Base-by-base conservation (phyloP, 2,113 vertebrate species). In the Hiodon alosoides region DNA sequence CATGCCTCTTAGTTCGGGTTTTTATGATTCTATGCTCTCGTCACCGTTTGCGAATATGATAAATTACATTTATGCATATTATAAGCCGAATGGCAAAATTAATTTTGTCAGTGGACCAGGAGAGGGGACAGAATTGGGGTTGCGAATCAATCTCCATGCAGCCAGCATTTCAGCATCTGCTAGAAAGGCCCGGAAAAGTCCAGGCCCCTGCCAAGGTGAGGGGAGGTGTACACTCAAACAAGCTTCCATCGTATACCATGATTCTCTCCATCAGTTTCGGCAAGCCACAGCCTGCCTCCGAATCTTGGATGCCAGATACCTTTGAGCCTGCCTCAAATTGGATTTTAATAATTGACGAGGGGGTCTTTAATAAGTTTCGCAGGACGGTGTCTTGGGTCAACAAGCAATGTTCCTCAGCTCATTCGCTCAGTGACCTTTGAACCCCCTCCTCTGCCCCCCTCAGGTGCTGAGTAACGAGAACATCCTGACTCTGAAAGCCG, bases 381-480 rank as follows among this genome's bases (percentile, higher is more conserved):
- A 69, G 77, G 66, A 79, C 80, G 71, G 75, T 71, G 72, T 76
- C 77, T 72, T 57, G 80, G 75, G 82, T 79, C 74, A 66, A 72
- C 83, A 84, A 79, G 82, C 79, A 76, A 62, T 64, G 70, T 77
- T 58, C 77, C 73, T 62, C 64, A 80, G 77, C 72, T 74, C 55
- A 75, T 75, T 64, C 69, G 68, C 79, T 47, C 78, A 76, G 79
- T 69, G 73, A 77, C 66, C 61, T 76, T 67, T 87, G 79, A 83
- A 31, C 78, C 79, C 80, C 60, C 79, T 75, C 75, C 73, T 2
- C 74, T 5, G 7, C 14, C 53, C 69, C 69, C 62, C 17, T 2
- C 85, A 99, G 97, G 97, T 99, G 74, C 91, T 99, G 73, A 99
- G 97, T 90, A 99, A 99, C 0, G 94, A 98, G 72, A 98, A 98